phyloP scores from a whole-genome alignment of 2,888 invertebrate species.

The Saturnia japonica region DNA sequence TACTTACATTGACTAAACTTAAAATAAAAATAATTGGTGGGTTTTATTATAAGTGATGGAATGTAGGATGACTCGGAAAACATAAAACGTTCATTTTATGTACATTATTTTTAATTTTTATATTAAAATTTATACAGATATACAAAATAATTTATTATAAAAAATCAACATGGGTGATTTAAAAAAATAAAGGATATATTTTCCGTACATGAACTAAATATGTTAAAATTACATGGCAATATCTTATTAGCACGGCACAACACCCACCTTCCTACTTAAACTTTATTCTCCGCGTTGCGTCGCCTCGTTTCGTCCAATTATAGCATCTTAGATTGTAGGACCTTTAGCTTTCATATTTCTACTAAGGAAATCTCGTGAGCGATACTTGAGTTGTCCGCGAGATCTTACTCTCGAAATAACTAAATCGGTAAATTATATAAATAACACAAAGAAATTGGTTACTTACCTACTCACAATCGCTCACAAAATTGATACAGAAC shows the following conservation, averaged over 20 bases:
- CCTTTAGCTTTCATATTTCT: not conserved
- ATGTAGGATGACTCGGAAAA: too few species aligned
- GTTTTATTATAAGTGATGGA: too few species aligned
- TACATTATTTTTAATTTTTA: too few species aligned
- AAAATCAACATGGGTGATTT: too few species aligned
- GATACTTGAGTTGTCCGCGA: not conserved
- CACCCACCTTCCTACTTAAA: not conserved
- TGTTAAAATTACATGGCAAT: not conserved
- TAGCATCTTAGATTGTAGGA: not conserved
- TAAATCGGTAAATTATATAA: not conserved
- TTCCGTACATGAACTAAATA: not conserved
- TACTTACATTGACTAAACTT: too few species aligned
- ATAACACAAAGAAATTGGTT: too few species aligned
- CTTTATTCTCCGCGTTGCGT: not conserved
- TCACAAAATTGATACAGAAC: not conserved
- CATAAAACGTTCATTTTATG: too few species aligned
- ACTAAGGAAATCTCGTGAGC: not conserved
- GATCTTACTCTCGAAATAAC: not conserved
- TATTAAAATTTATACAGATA: too few species aligned
- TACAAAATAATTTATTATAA: too few species aligned
- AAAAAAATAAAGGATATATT: not conserved
- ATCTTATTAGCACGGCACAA: not conserved
- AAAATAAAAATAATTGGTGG: too few species aligned
- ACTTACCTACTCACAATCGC: not conserved
- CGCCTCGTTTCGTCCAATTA: not conserved